Evolutionary conservation across 2,888 invertebrate genomes (phyloP).

Genomic region (Petrolisthes manimaculis): DNA sequence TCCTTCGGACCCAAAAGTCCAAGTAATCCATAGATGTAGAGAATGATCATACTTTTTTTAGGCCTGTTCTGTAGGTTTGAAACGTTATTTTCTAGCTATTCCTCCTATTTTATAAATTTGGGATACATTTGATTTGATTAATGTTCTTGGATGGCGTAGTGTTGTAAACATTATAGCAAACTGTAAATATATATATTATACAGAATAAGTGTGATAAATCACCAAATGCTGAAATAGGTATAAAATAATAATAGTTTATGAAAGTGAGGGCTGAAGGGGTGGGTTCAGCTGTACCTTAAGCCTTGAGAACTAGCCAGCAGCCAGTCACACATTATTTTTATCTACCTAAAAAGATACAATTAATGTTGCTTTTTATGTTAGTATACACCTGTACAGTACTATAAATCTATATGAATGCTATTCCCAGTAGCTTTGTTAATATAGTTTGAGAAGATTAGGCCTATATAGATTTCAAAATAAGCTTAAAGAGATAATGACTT

Average conservation of each 20-base stretch:
- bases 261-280: not conserved
- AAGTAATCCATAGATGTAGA: conserved; percentile 11
- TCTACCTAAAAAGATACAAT: too few relatives aligned
- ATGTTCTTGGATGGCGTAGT: conserved; percentile 10
- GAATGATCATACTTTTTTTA: not conserved
- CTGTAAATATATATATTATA: conserved; percentile 18
- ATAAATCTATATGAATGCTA: too few relatives aligned
- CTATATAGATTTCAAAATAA: too few relatives aligned
- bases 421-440: too few relatives aligned
- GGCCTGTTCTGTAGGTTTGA: not conserved
- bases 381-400: too few relatives aligned
- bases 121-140: conserved; percentile 18
- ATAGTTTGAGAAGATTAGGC: too few relatives aligned
- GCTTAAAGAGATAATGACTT: too few relatives aligned
- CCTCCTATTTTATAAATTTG: conserved; percentile 9
- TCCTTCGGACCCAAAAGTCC: conserved; percentile 13
- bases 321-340: not conserved
- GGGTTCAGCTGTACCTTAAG: not conserved
- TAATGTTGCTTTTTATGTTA: too few relatives aligned
- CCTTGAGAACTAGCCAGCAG: not conserved
- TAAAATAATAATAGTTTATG: not conserved
- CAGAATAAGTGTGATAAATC: conserved; percentile 13
- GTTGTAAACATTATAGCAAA: conserved; percentile 3
- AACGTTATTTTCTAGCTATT: not conserved
- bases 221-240: not conserved